Evolutionary conservation across 1,140 invertebrate species (phyloP).

Genomic region (Ceratina japonica): DNA sequence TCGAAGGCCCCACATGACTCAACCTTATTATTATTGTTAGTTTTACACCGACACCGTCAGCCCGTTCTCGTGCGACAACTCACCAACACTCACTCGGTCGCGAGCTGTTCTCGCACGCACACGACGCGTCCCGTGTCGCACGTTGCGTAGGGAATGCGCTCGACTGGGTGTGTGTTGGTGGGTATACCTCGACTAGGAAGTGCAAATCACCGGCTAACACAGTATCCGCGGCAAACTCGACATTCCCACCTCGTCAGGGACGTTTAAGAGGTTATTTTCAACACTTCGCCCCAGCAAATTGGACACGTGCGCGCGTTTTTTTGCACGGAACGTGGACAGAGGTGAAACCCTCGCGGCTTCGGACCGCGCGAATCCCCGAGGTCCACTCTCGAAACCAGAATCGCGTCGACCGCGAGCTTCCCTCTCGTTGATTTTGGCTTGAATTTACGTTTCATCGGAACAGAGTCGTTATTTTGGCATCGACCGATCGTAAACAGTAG

Average conservation of each 20-base stretch:
- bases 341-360: slow-evolving; percentile 1
- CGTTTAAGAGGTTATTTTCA: slow-evolving; percentile 76
- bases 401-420: not conserved
- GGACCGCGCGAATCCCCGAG: not conserved
- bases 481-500: not conserved
- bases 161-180: slow-evolving; percentile 9
- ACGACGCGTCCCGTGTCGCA: too few species aligned
- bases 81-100: not conserved
- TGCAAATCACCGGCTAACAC: slow-evolving; percentile 69
- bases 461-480: not conserved
- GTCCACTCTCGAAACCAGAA: not conserved
- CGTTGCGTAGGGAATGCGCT: not conserved
- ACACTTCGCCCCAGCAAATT: slow-evolving; percentile 52
- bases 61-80: not conserved
- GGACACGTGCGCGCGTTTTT: slow-evolving; percentile 15
- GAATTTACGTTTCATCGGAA: not conserved
- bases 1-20: slow-evolving; percentile 75
- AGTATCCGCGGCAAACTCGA: slow-evolving; percentile 72
- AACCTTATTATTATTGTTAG: slow-evolving; percentile 70
- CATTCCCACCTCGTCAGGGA: slow-evolving; percentile 75
- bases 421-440: slow-evolving; percentile 18
- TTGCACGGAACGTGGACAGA: not conserved
- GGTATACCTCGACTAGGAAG: slow-evolving; percentile 72
- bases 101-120: not conserved
- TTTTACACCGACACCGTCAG: slow-evolving; percentile 51